Evolutionary conservation across 2,888 invertebrate genomes (phyloP), one percentile per base, ranked within the genome.

Genomic region (Hirtodrosophila duncani): DNA sequence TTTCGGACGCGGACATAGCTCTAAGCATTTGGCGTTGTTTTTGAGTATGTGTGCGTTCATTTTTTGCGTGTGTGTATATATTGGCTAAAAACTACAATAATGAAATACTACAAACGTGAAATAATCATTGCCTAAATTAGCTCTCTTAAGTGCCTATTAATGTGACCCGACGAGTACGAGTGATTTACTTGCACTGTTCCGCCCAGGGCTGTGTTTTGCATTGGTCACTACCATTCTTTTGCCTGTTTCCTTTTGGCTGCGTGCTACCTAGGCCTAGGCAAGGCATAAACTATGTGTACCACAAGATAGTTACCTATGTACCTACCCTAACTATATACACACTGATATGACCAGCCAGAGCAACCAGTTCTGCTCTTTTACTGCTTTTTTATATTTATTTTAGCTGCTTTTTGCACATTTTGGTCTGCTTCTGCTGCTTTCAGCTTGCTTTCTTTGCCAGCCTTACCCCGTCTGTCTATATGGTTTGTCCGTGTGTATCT

Each of bases 1-100:
- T 83, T 83, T 84, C 66, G 63, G 66, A 61, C 63, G 65, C 65
- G n/a, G n/a, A n/a, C n/a, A n/a, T 74, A 59, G 67, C 65, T 67
- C 79, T 75, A 74, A 69, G 49, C 50, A 50, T 55, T 58, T 33
- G 31, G 36, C 39, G 63, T 37, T 24, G 17, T 56, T 64, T 26
- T 29, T 23, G 30, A 30, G 33, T 39, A 33, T 36, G 41, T 43
- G 23, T 37, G 17, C 38, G 16, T 41, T 45, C n/a, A n/a, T 50
- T 66, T 60, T 79, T 41, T 45, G 53, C 43, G 77, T 64, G 65
- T 52, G 49, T 31, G 9, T 48, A n/a, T n/a, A n/a, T n/a, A n/a
- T 42, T 49, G 41, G 59, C 38, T 44, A 58, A 52, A 50, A 60
- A 30, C 18, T 20, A 11, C 34, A 18, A 30, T 17, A 14, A 17